Evolutionary conservation across 2,888 invertebrate species (phyloP), one percentile per base, ranked within the genome.

Genomic region (Epistrophella euchroma): DNA sequence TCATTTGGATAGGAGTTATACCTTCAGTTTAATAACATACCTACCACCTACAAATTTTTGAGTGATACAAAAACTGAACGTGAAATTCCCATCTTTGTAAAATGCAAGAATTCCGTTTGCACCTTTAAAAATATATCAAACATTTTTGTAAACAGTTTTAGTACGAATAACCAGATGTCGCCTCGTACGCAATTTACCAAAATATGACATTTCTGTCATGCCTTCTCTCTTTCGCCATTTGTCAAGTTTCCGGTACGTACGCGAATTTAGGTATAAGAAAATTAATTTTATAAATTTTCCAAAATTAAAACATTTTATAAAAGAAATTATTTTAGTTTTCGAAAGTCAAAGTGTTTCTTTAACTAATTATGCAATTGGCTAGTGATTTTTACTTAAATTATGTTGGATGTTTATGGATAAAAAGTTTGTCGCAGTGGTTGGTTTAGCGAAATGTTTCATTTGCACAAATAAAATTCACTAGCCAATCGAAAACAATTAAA

Each of bases 171-270:
- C 45, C 40, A 82, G 82, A 74, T 66, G 87, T 60, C 87, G 58
- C 55, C 3, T 10, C 4, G 3, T 0, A 3, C 9, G 9, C 7
- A 85, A 47, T 62, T 60, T 62, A 15, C 40, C 70, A n/a, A 64
- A 73, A 58, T 73, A 7, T 84, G 86, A 84, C 80, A 87, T 68
- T 76, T 76, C 84, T 89, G 88, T 89, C 89, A 88, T 88, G 87
- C 50, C 82, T 89, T 90, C 91, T 88, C 90, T 92, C 92, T 92
- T 92, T 92, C 91, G 91, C 91, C 91, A 91, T 91, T 92, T 89
- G 89, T 90, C 90, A 92, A 90, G 91, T 92, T 91, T 92, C 92
- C 92, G 92, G 92, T 92, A 91, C 88, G 92, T 91, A 92, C 91
- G 91, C 89, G 89, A 89, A 89, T 89, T 91, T 91, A 88, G 73